Evolutionary conservation across 2,888 invertebrate genomes (phyloP).

Genomic region (Lacanobia oleracea): DNA sequence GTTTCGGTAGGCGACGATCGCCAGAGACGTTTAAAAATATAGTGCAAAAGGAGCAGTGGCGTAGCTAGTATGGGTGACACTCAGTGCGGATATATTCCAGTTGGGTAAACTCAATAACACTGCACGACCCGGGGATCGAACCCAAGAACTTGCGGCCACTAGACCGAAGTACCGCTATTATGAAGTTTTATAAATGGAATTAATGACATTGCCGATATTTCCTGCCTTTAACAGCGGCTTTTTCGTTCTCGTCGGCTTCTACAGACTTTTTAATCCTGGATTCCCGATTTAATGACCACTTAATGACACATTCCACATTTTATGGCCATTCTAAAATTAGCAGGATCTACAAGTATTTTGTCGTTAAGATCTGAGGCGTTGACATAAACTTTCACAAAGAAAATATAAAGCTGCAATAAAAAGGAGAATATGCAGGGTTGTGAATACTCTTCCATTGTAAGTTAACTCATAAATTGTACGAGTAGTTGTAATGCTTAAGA

Average conservation of each 20-base stretch:
- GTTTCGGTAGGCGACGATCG: too few relatives aligned
- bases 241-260: background rate
- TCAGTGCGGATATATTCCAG: background rate
- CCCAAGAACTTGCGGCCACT: background rate
- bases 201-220: background rate
- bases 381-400: conserved; percentile 32
- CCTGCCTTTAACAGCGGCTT: background rate
- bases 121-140: background rate
- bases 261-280: conserved; percentile 35
- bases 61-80: too few relatives aligned
- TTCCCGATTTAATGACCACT: conserved; percentile 41
- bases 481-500: background rate
- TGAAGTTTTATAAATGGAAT: background rate
- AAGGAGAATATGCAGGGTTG: conserved; percentile 10
- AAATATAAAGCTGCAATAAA: conserved; percentile 33
- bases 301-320: conserved; percentile 42
- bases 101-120: background rate
- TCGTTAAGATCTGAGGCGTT: conserved; percentile 10
- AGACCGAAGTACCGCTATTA: background rate
- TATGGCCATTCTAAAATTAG: conserved; percentile 51
- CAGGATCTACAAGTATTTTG: conserved; percentile 22
- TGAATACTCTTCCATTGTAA: conserved; percentile 20
- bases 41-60: too few relatives aligned
- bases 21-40: too few relatives aligned
- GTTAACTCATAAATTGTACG: conserved; percentile 15